phyloP scores from a whole-genome alignment of 2,797 vertebrate species.

The Pempheris klunzingeri region DNA sequence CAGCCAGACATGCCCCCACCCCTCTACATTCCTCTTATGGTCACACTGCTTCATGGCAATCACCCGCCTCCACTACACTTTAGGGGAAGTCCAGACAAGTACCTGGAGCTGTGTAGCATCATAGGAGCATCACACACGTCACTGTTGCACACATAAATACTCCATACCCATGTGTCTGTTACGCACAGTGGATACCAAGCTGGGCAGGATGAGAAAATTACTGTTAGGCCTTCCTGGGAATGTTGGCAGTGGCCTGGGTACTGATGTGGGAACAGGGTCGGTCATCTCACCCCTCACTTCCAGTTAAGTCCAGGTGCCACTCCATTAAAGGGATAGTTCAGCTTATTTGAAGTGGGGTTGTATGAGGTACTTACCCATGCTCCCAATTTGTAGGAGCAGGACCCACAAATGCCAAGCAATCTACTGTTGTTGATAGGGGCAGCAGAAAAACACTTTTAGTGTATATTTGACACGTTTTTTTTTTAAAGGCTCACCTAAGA shows the following conservation, averaged over 20 bases:
- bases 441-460: too few species aligned
- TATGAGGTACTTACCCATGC: too few species aligned
- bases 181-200: not conserved
- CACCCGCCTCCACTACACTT: not conserved
- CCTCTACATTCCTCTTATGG: slow-evolving; percentile 65
- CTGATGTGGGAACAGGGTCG: slow-evolving; percentile 25
- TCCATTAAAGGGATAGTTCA: too few species aligned
- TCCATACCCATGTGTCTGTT: slow-evolving; percentile 1
- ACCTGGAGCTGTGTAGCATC: slow-evolving; percentile 30
- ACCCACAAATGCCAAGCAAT: too few species aligned
- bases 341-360: too few species aligned
- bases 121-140: slow-evolving; percentile 5
- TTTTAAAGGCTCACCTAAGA: too few species aligned
- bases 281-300: slow-evolving; percentile 25
- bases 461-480: too few species aligned
- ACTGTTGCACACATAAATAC: slow-evolving; percentile 4
- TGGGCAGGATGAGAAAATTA: not conserved
- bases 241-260: slow-evolving; percentile 14
- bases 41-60: slow-evolving; percentile 30
- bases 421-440: too few species aligned
- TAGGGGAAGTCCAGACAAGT: slow-evolving; percentile 42
- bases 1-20: slow-evolving; percentile 53
- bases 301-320: too few species aligned
- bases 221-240: slow-evolving; percentile 20
- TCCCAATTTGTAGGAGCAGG: too few species aligned